phyloP scores from a whole-genome alignment of 2,113 vertebrate species.

The Cyanistes caeruleus region DNA sequence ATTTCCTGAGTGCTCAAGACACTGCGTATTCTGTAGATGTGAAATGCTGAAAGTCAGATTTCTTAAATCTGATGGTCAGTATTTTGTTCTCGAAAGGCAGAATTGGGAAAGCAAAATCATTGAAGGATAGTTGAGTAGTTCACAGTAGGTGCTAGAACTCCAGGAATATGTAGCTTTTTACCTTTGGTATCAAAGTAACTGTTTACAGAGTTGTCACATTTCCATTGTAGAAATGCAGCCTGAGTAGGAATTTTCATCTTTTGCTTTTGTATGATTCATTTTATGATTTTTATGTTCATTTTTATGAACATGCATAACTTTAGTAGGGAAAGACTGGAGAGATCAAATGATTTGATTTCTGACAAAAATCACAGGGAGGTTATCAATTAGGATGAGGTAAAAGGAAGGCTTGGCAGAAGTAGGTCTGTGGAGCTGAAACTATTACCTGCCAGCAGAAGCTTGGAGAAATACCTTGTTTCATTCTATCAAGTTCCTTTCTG shows the following conservation, averaged over 20 bases:
- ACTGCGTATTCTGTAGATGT: neutral
- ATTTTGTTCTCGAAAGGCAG: neutral
- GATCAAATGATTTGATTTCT: neutral
- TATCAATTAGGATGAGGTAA: neutral
- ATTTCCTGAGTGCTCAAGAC: neutral
- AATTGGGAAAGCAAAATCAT: neutral
- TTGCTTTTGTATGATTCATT: too few species aligned
- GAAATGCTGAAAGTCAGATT: neutral
- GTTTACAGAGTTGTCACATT: neutral
- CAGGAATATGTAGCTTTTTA: neutral
- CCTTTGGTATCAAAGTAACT: neutral
- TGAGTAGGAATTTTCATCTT: neutral
- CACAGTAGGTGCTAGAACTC: neutral
- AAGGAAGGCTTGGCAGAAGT: neutral
- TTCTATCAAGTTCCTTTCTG: neutral
- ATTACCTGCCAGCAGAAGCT: neutral
- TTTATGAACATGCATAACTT: accelerated
- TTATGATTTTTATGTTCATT: too few species aligned
- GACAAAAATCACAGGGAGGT: neutral
- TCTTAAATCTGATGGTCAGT: neutral
- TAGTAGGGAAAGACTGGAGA: neutral
- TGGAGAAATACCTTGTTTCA: accelerated
- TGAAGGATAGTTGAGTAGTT: neutral
- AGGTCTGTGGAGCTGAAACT: neutral
- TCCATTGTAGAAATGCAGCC: neutral